Evolutionary conservation across 2,888 invertebrate genomes (phyloP).

Genomic region (Mesorhabditis belari): DNA sequence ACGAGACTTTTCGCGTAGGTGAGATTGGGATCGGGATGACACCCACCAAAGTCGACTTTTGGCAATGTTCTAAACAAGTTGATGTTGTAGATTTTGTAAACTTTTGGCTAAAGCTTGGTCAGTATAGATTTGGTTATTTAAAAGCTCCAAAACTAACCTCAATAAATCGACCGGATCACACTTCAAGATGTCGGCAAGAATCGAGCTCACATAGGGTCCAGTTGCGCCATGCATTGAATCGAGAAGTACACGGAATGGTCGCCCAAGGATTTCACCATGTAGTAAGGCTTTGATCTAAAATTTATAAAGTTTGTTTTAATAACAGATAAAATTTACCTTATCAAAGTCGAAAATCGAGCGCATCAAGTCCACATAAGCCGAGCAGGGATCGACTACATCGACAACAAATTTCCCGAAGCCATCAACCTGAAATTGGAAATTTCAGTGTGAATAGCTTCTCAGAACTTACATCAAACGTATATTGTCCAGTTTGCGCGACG

Average conservation of each 20-base stretch:
- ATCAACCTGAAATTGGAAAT: slow-evolving; percentile 56
- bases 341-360: slow-evolving; percentile 91
- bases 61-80: slow-evolving; percentile 60
- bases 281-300: slow-evolving; percentile 68
- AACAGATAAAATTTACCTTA: slow-evolving; percentile 19
- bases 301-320: neutral
- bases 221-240: slow-evolving; percentile 96
- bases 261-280: slow-evolving; percentile 61
- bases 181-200: slow-evolving; percentile 79
- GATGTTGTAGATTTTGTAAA: neutral
- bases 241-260: slow-evolving; percentile 75
- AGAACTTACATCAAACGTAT: slow-evolving; percentile 61
- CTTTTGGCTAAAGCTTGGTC: neutral
- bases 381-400: slow-evolving; percentile 82
- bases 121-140: no score
- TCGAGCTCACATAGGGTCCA: slow-evolving; percentile 83
- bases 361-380: slow-evolving; percentile 82
- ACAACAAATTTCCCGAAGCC: slow-evolving; percentile 68
- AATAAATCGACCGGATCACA: slow-evolving; percentile 69
- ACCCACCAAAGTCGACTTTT: slow-evolving; percentile 87
- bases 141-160: slow-evolving; percentile 57
- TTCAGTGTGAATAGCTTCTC: neutral
- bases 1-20: slow-evolving; percentile 79
- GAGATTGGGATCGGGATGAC: slow-evolving; percentile 91
- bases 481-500: slow-evolving; percentile 63